Evolutionary conservation across 2,888 invertebrate species (phyloP), one percentile per base, ranked within the genome.

Genomic region (Thecocarcelia acutangulata): DNA sequence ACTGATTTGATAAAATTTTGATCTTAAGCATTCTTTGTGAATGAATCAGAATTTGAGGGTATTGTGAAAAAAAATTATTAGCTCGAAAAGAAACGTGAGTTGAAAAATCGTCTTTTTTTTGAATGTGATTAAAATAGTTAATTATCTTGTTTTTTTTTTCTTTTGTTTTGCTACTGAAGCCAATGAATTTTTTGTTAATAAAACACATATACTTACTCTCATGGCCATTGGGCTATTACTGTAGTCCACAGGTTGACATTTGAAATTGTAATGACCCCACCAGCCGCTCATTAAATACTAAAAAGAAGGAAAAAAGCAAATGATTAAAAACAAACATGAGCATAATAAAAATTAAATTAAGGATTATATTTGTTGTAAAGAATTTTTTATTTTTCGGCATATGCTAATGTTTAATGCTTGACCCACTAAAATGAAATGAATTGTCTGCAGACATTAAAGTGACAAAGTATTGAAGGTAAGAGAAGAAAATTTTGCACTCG

Each of bases 221-320:
- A 96, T 87, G 3, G 96, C 97, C 84, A 92, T 88, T 6, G 96
- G 95, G 86, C 91, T 93, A 79, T 92, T 92, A 9, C 96, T 95
- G 89, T 96, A 97, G 91, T 97, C 97, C 4, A 97, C 96, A 3
- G 97, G 96, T 90, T 97, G 96, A 90, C 97, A 97, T 83, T 93
- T 93, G 86, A 96, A 94, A 87, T 95, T 96, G 90, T 97, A 95
- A 3, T 94, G 93, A 33, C 93, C 93, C 89, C 95, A 94, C 97
- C 97, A 97, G 40, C 97, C 97, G 83, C 93, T 91, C 86, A 89
- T 89, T 87, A 94, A 87, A 87, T 93, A 93, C 94, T 94, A 83
- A 3, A 83, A 76, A 54, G 4, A 78, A 70, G 59, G 63, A 24
- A 48, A 48, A 50, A 64, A 28, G 12, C n/a, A n/a, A n/a, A n/a